Evolutionary conservation across 1,140 invertebrate species (phyloP), one percentile per base, ranked within the genome.

Genomic region (Frieseomelitta varia): DNA sequence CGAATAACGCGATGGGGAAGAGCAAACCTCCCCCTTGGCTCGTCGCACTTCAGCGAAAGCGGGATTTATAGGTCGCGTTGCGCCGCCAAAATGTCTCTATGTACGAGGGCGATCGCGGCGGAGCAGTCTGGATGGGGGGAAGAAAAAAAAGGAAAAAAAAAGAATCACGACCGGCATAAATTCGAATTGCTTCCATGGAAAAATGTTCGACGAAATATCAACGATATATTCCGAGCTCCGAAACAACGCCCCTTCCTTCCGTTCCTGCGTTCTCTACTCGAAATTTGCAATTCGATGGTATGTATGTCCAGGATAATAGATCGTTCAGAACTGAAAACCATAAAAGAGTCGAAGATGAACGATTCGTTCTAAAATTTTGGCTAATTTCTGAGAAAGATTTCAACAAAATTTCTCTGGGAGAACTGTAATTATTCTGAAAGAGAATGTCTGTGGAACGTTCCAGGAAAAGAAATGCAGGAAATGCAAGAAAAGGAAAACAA

Each of bases 61-160:
- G 79, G 67, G 85, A 91, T 90, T 91, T 91, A 90, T 91, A 86
- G 86, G 85, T 88, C 84, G 84, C 88, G 47, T 76, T 87, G 85
- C 79, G 80, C 58, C 74, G 72, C 81, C 85, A 67, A 79, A 87
- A 78, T 76, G 79, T 82, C 68, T 72, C 63, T 86, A 79, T 78
- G 61, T 47, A 30, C 56, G 63, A 17, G 69, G 68, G 67, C 39
- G 67, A 83, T 81, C 83, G 67, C 55, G 74, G 67, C 55, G 74
- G 39, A 78, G 71, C 53, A 58, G 55, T 27, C 58, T 24, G 12
- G n/a, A 68, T 47, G 39, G 39, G 8, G 39, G 6, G 6, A 0
- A 47, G 8, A 39, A 39, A 39, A 39, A 3, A 24, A 75, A 56
- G 39, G 63, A 84, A 71, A 24, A 34, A 76, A 58, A 55, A 71